Conservation (phyloP, 2,888 invertebrate genomes). For the Xylota sylvarum region DNA sequence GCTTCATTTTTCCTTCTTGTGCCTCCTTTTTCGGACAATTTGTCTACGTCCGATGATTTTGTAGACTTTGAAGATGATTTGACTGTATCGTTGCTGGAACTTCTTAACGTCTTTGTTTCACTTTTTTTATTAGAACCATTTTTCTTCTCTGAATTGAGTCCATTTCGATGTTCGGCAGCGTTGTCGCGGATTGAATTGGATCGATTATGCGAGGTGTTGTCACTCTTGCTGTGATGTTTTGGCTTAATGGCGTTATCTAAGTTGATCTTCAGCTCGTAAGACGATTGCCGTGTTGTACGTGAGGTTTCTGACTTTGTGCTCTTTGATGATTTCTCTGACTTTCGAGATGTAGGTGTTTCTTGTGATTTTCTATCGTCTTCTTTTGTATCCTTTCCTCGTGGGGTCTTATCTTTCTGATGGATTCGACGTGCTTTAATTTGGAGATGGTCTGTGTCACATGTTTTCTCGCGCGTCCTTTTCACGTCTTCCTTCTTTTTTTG, state of each 20-base stretch:
- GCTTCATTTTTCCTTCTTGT: background rate
- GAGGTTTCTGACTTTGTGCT: background rate
- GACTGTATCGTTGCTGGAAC: background rate
- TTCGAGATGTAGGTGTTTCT: background rate
- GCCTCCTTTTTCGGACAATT: background rate
- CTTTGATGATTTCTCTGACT: background rate
- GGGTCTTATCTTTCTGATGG: background rate
- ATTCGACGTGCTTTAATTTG: background rate
- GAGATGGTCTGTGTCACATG: too few relatives aligned
- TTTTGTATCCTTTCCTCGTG: background rate
- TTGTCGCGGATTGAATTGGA: background rate
- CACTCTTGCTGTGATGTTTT: background rate
- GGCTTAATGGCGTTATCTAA: too few relatives aligned
- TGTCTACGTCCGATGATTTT: background rate
- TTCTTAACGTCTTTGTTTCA: background rate
- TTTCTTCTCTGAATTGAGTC: background rate
- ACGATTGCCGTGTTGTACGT: conserved; percentile 1
- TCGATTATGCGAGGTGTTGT: background rate
- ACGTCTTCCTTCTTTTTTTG: background rate
- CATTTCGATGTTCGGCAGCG: background rate
- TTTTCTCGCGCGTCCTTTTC: background rate
- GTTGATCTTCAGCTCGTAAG: background rate
- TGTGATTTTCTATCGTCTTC: background rate
- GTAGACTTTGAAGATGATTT: background rate
- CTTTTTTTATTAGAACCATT: background rate